Percentiles rank a stretch among this genome's conserved stretches.
Evolutionary conservation across 2,113 vertebrate genomes (phyloP).

Genomic region (Neoarius graeffei): DNA sequence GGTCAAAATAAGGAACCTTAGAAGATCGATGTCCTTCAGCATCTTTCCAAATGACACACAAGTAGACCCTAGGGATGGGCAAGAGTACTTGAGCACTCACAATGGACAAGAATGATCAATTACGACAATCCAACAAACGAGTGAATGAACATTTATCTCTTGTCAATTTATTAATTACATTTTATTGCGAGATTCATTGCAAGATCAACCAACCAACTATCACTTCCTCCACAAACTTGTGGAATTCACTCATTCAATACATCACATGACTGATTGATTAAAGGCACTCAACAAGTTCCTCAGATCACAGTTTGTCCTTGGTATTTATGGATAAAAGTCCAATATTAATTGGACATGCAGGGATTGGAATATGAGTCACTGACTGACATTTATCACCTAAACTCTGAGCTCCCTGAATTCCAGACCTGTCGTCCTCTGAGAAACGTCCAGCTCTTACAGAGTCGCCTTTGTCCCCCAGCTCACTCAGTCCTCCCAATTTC

Average conservation of each 20-base stretch:
- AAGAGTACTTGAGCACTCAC: not conserved
- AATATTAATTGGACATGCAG: not conserved
- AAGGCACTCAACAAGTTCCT: not conserved
- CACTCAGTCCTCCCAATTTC: constrained; percentile 61
- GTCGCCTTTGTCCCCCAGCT: constrained; percentile 63
- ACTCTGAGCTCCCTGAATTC: not conserved
- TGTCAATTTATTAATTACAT: not conserved
- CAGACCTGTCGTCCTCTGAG: constrained; percentile 13
- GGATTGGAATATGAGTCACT: not conserved
- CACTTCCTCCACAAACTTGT: not conserved
- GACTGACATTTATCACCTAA: not conserved
- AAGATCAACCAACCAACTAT: not conserved
- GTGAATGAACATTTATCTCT: not conserved
- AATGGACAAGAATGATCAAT: not conserved
- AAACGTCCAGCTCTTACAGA: constrained; percentile 46
- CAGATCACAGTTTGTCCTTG: not conserved
- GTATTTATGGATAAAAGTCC: not conserved
- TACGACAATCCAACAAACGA: not conserved
- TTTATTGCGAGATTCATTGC: not conserved
- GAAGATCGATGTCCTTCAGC: not conserved
- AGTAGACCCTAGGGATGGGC: not conserved
- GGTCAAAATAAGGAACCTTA: not conserved
- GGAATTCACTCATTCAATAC: not conserved
- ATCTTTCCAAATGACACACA: not conserved
- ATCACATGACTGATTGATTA: not conserved